These are phyloP conservation scores for Coracopsis vasa DNA, from an alignment of 2,113 vertebrate species.

Conservation along the genomic window DNA sequence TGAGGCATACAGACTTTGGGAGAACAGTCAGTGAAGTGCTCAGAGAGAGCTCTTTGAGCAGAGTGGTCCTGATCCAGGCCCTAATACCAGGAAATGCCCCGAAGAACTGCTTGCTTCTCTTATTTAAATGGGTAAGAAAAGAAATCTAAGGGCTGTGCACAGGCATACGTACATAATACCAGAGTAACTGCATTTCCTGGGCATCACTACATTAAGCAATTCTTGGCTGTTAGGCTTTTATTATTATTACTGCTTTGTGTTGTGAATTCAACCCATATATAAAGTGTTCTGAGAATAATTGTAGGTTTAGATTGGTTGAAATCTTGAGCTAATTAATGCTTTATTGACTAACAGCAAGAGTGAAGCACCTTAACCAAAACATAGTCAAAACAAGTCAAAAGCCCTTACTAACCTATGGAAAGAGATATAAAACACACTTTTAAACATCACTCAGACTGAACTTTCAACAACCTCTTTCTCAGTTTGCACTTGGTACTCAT, in stretches of 20 bases:
- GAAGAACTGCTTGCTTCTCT: not conserved
- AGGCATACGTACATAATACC: not conserved
- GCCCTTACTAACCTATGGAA: not conserved
- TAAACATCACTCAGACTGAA: fast-evolving
- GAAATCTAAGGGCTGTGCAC: not conserved
- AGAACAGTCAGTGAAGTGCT: not conserved
- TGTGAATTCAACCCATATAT: not conserved
- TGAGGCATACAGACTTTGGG: not conserved
- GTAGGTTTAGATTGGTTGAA: not conserved
- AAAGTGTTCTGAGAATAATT: not conserved
- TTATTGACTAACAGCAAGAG: not conserved
- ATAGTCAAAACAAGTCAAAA: not conserved
- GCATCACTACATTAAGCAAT: not conserved
- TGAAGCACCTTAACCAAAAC: not conserved
- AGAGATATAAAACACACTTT: not conserved
- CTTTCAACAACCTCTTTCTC: not conserved
- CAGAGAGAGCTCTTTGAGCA: fast-evolving
- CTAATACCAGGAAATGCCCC: not conserved
- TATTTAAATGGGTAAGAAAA: not conserved
- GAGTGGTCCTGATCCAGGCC: not conserved
- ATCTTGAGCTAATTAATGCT: not conserved
- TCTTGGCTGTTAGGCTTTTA: not conserved
- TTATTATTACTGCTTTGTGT: not conserved
- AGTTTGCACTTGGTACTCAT: not conserved
- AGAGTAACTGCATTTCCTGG: not conserved